phyloP scores from a whole-genome alignment of 2,113 vertebrate genomes.

The Chloroceryle aenea region DNA sequence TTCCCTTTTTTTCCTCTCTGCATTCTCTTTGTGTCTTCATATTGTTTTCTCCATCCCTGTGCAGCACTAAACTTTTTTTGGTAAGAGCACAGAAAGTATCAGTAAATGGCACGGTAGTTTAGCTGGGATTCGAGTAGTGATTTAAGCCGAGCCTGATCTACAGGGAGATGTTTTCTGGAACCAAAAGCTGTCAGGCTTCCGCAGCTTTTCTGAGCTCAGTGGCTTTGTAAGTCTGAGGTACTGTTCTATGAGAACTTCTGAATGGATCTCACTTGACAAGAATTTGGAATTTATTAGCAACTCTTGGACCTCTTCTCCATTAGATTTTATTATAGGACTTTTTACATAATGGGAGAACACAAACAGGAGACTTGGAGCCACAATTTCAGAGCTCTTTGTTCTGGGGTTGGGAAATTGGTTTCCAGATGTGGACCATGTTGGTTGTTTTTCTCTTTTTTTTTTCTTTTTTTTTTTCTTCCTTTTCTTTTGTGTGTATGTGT shows the following conservation, averaged over 20 bases:
- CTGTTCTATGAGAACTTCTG: background rate
- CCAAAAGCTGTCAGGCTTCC: background rate
- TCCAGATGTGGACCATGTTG: conserved; percentile 67
- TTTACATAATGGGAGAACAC: conserved; percentile 58
- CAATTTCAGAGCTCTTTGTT: conserved; percentile 64
- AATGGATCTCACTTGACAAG: background rate
- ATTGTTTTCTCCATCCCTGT: background rate
- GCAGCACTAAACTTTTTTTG: background rate
- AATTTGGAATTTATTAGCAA: conserved; percentile 5
- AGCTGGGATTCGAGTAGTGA: background rate
- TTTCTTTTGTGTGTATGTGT: background rate
- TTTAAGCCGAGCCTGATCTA: conserved; percentile 13
- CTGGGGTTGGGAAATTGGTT: conserved; percentile 63
- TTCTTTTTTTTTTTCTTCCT: background rate
- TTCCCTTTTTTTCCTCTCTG: background rate
- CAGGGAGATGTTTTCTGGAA: conserved; percentile 21
- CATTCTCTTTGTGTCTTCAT: background rate
- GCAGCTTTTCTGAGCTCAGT: background rate
- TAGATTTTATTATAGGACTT: conserved; percentile 52
- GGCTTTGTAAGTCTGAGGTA: background rate
- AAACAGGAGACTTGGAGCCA: conserved; percentile 56
- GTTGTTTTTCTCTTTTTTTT: background rate
- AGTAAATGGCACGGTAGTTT: background rate
- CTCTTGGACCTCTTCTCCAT: background rate
- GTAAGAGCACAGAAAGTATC: background rate